Base-by-base conservation (phyloP, 2,888 invertebrate species). In the Drosophila paramelanica region DNA sequence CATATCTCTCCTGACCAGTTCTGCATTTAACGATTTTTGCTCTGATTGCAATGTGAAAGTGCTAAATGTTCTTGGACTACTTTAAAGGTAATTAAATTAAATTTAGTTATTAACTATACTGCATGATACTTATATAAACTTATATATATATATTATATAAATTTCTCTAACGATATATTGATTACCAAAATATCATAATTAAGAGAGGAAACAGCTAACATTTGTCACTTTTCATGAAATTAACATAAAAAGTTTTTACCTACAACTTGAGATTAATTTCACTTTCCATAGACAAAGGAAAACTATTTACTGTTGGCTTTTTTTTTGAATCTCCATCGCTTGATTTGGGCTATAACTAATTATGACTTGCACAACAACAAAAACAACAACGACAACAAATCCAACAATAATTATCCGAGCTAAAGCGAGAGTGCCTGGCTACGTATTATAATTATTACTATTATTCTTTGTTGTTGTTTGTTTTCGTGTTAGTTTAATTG, bases 11-110 rank as follows among this genome's bases (percentile, higher is more conserved):
- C 23, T 57, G 69, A 61, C 58, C 53, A 60, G 66, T 66, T 68
- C 60, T 53, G 58, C 56, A 69, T 71, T 71, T 55, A 51, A 67
- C 42, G 17, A 51, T 72, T 53, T 60, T 79, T 89, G 88, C 79
- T 85, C 89, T 70, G 77, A 72, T 87, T 88, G 74, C 79, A 64
- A 67, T 86, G 84, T 67, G 89, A 87, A 89, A 89, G 85, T 85
- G 89, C 68, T 69, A 60, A 86, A 76, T 78, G 71, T 86, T 83
- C 81, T 73, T 72, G 87, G 47, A 50, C 79, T 60, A 78, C 53
- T 70, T 79, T 59, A 36, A 45, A 53, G 49, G 2, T 49, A 55
- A 59, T 47, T 77, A 58, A 13, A 45, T 77, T 56, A 36, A 13
- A 13, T 13, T 11, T 31, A 31, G 8, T 31, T 31, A 31, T 31